These are phyloP conservation scores for Tachina grossa DNA, from an alignment of 2,888 invertebrate species.

Conservation along the genomic window DNA sequence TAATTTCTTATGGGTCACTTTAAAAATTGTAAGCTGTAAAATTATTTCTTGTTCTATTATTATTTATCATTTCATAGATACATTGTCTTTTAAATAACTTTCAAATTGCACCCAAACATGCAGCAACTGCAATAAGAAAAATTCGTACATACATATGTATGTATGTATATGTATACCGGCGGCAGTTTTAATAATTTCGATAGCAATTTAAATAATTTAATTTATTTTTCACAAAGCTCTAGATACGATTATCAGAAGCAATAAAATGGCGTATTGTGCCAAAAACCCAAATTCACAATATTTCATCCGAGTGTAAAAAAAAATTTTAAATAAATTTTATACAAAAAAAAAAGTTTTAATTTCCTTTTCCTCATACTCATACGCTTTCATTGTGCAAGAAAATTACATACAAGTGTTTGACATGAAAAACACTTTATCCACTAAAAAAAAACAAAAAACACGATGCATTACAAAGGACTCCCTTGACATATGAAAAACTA, in stretches of 20 bases:
- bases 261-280: conserved; percentile 41
- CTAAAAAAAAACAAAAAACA: conserved; percentile 45
- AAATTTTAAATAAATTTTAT: conserved; percentile 42
- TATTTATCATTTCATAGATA: no score
- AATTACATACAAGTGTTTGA: conserved; percentile 47
- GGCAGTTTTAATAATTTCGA: neutral
- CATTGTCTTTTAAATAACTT: no score
- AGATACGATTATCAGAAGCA: neutral
- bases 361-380: conserved; percentile 27
- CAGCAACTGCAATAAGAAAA: no score
- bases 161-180: no score
- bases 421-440: conserved; percentile 54
- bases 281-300: conserved; percentile 42
- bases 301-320: conserved; percentile 14
- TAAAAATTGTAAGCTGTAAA: no score
- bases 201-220: neutral
- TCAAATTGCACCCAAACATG: no score
- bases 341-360: conserved; percentile 51
- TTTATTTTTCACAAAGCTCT: neutral
- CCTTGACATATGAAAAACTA: conserved; percentile 37
- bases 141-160: no score
- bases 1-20: no score
- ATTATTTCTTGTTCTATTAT: no score
- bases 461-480: conserved; percentile 11
- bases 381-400: conserved; percentile 6